Conservation (phyloP, 2,797 vertebrate species). For the Alfaro cultratus region DNA sequence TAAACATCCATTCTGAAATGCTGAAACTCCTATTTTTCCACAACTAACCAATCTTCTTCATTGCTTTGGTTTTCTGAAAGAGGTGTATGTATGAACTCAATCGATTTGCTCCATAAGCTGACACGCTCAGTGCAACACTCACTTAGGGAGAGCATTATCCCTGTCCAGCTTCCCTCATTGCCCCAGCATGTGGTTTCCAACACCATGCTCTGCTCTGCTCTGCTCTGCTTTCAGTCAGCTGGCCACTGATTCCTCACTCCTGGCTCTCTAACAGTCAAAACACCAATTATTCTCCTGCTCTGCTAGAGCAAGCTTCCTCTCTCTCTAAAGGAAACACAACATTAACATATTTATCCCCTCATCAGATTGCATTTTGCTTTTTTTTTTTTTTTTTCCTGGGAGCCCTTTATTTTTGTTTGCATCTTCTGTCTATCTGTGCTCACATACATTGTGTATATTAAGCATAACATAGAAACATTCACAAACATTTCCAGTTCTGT, state of each 20-base stretch:
- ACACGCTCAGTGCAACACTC: constrained; percentile 1
- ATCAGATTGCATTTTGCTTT: background rate
- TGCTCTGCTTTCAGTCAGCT: constrained; percentile 5
- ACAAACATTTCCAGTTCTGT: no score
- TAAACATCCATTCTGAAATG: constrained; percentile 48
- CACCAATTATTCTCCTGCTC: background rate
- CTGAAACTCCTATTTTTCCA: constrained; percentile 49
- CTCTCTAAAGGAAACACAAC: background rate
- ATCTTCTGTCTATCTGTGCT: background rate
- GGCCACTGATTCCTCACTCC: background rate
- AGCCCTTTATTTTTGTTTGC: background rate
- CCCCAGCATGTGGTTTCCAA: background rate
- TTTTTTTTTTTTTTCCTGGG: no score
- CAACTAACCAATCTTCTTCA: constrained; percentile 52
- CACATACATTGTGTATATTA: background rate
- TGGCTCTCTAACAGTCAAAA: constrained; percentile 4
- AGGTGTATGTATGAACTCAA: constrained; percentile 24
- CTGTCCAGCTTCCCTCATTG: constrained; percentile 9
- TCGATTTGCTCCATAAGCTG: constrained; percentile 14
- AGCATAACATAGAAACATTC: no score
- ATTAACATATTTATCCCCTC: background rate
- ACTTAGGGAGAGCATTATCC: constrained; percentile 27
- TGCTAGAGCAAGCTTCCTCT: background rate
- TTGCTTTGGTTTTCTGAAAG: constrained; percentile 38
- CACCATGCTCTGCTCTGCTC: background rate